Base-by-base conservation (phyloP, 2,797 vertebrate species). In the Otolemur crassicaudatus region DNA sequence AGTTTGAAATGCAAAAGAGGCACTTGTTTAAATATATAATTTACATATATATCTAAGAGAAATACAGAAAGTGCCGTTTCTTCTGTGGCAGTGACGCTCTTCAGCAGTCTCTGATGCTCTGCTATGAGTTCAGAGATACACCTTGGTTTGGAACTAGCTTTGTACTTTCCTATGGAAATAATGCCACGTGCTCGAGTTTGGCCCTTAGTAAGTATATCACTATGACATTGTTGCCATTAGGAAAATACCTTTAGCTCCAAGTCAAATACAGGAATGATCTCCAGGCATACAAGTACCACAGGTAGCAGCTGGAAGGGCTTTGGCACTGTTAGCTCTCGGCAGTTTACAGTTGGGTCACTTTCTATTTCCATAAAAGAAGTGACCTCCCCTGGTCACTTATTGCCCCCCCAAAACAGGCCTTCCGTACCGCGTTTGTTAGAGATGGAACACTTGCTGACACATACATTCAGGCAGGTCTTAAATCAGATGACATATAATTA, bases 1-100 rank as follows among this genome's bases (percentile, higher is more conserved):
- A 91, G 49, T 76, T 75, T 87, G 95, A 97, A 97, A 97, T 96
- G 79, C 76, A 72, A 85, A 93, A 91, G 77, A 91, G 49, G 83
- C 65, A 96, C 86, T 93, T 91, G 40, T 83, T 95, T 94, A 94
- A 96, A 76, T 87, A 63, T 9, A 58, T 25, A 92, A 20, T 77
- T 89, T 56, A 87, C 58, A 80, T 58, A 76, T 46, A 27, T 65
- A 13, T 84, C 58, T 20, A 2, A 49, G 29, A 73, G 34, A 69
- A 29, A 29, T 2, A 49, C 2, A 10, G 63, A 70, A 82, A 87
- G 87, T 31, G 14, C n/a, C 34, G 7, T 63, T 40, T 49, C 20
- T n/a, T 58, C 46, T 58, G 20, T 34, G 65, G 43, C 34, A 9
- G 56, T 5, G 49, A 4, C 10, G 14, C 49, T 76, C 17, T 5